Evolutionary conservation across 1,140 invertebrate genomes (phyloP), one percentile per base, ranked within the genome.

Genomic region (Pachypsylla venusta): DNA sequence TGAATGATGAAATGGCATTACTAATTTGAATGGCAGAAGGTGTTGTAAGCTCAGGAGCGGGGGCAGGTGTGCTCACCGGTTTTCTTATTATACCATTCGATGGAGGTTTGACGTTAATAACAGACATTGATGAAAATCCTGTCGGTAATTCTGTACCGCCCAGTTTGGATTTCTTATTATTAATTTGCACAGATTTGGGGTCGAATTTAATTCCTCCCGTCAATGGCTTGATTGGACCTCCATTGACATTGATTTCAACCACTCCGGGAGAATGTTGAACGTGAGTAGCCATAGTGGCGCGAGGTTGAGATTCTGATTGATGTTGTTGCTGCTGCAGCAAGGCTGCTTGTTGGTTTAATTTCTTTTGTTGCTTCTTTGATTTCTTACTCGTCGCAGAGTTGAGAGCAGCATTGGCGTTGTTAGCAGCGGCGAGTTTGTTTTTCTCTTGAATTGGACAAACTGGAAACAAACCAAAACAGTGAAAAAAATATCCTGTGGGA

Each of bases 1-100:
- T 40, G 22, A 63, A 54, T 22, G 58, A 55, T 42, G 64, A 62
- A 39, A 68, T 62, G 25, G 65, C 67, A 22, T 68, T 65, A 58
- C 65, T 68, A 40, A 68, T 67, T 59, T 68, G 66, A 35, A 67
- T 68, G 35, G 67, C 64, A 35, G 67, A 64, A 35, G 64, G 62
- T 56, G 63, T 66, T 12, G 65, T 66, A 19, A 67, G 54, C 25
- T 66, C 54, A 16, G 63, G 58, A 13, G 53, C 30, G 12, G 61
- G 54, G 7, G 53, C 28, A 26, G 58, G 54, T 13, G 28, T 42
- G 4, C n/a, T n/a, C n/a, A n/a, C n/a, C n/a, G n/a, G n/a, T n/a
- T n/a, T n/a, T n/a, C n/a, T n/a, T n/a, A n/a, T n/a, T n/a, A n/a
- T n/a, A n/a, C n/a, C n/a, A n/a, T n/a, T n/a, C n/a, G n/a, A n/a